Conservation (phyloP, 1,140 invertebrate genomes). For the Pachyrhynchus sulphureomaculatus region DNA sequence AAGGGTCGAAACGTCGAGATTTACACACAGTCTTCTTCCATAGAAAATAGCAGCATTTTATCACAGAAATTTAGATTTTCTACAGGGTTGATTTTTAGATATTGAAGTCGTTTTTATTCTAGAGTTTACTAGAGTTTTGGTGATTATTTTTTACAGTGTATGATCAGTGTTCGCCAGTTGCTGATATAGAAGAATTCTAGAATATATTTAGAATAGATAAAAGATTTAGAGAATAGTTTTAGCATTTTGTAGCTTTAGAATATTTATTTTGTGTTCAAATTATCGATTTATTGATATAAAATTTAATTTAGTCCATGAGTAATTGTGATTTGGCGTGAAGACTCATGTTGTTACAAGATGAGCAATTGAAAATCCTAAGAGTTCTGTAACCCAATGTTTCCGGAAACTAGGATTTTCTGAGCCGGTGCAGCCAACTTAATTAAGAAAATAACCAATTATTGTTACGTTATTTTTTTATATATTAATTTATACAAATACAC, state of each 20-base stretch:
- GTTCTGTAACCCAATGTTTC: too few relatives aligned
- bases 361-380: too few relatives aligned
- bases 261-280: conserved; percentile 30
- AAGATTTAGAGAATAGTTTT: conserved; percentile 12
- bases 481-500: too few relatives aligned
- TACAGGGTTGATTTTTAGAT: conserved; percentile 8
- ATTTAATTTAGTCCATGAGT: background rate
- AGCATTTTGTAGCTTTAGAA: conserved; percentile 32
- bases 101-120: conserved; percentile 4
- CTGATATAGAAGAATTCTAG: conserved; percentile 13
- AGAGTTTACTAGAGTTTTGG: background rate
- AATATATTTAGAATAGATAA: conserved; percentile 24
- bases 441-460: too few relatives aligned
- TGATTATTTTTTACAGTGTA: conserved; percentile 1
- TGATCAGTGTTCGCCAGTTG: conserved; percentile 18
- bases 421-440: too few relatives aligned
- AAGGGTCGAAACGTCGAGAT: conserved; percentile 62
- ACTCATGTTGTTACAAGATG: too few relatives aligned
- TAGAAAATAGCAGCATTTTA: conserved; percentile 19
- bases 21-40: background rate
- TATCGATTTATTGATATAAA: background rate
- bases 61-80: conserved; percentile 2
- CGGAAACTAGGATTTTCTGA: too few relatives aligned
- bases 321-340: too few relatives aligned
- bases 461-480: too few relatives aligned